Conservation (phyloP, 1,140 invertebrate genomes). For the Parasteatoda tepidariorum region DNA sequence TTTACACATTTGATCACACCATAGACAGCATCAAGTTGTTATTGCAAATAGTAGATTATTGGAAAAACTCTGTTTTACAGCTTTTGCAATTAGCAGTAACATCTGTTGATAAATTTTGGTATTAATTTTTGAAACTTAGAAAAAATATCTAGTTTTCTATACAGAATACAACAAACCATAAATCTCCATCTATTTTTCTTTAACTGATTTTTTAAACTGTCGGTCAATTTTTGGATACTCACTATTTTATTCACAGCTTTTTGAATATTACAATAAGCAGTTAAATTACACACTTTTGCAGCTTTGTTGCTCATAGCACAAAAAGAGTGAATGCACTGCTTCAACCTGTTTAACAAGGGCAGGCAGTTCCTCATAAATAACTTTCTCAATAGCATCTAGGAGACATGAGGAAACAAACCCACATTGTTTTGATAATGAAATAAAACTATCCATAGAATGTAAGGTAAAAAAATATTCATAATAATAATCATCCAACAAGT, state of each 20-base stretch:
- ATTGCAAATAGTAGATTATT: too few relatives aligned
- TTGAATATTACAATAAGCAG: too few relatives aligned
- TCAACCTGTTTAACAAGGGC: slow-evolving; percentile 20
- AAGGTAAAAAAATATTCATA: slow-evolving; percentile 89
- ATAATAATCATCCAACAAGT: slow-evolving; percentile 89
- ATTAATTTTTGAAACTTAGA: too few relatives aligned
- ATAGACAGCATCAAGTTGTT: too few relatives aligned
- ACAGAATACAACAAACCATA: too few relatives aligned
- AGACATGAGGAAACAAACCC: slow-evolving; percentile 39
- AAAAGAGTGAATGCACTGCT: not conserved
- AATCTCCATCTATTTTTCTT: not conserved
- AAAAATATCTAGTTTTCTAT: too few relatives aligned
- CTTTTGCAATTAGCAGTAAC: too few relatives aligned
- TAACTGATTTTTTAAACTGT: too few relatives aligned
- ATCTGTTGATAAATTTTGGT: too few relatives aligned
- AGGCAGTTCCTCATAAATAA: slow-evolving; percentile 47
- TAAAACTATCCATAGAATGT: slow-evolving; percentile 59
- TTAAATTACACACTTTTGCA: too few relatives aligned
- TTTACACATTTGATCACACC: too few relatives aligned
- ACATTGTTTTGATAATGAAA: slow-evolving; percentile 56
- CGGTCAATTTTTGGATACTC: not conserved
- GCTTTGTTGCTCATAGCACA: not conserved
- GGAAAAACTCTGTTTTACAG: too few relatives aligned
- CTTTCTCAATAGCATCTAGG: slow-evolving; percentile 41
- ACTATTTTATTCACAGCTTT: not conserved